Evolutionary conservation across 2,888 invertebrate species (phyloP), one percentile per base, ranked within the genome.

Genomic region (Oxycera nigricornis): DNA sequence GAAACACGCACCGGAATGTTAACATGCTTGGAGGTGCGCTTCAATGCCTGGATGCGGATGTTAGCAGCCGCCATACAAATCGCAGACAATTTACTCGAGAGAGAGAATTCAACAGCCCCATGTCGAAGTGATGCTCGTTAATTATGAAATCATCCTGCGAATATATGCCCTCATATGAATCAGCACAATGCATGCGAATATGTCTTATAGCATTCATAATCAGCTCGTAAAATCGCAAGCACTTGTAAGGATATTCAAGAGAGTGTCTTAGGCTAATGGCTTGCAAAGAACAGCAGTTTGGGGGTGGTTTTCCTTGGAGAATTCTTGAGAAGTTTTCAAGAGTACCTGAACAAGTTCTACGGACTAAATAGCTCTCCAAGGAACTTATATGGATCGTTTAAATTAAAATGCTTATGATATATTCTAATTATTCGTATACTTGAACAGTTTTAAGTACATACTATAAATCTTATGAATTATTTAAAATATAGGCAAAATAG

Each of bases 101-200:
- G n/a, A n/a, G n/a, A 76, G 74, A 67, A 72, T 74, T 74, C 59
- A 57, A 57, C 39, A 55, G 28, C 52, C 59, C 26, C 24, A 17
- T 4, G 22, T 73, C 24, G 52, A 67, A 35, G 31, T 41, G 65
- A 57, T 67, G 41, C 57, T 73, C 52, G 74, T 76, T 76, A 76
- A 75, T 76, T 75, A 76, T 75, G 72, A 76, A 75, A 75, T 76
- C 75, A 72, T 74, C 61, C 75, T 67, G 59, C 73, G 46, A 73
- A 70, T 74, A 75, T 76, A 67, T 75, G 68, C 73, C 75, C 72
- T 74, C 72, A 73, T 72, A 30, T 62, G 55, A 75, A 74, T 75
- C 74, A 74, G 70, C 68, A 31, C 52, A 65, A 39, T 30, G 17
- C 52, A 50, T 50, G 20, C 28, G 50, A 52, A 28, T 22, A 41